Base-by-base conservation (phyloP, 2,888 invertebrate genomes). In the Epirrhoe tristata region DNA sequence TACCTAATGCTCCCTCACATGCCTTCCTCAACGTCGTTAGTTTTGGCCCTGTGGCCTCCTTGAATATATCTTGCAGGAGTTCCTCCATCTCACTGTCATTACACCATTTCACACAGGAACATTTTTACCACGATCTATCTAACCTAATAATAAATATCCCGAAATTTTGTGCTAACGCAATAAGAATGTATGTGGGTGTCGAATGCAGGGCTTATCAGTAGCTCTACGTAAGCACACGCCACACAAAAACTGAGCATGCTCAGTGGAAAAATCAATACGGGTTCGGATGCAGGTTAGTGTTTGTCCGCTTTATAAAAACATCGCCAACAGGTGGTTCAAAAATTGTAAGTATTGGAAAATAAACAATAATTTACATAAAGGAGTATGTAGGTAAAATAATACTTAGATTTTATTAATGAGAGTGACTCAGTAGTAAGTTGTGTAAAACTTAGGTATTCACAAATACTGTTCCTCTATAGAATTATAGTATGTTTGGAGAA, bases 1-100 rank as follows among this genome's bases (percentile, higher is more conserved):
- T 68, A 98, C 98, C 98, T 87, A 97, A 95, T 75, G 97, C 97
- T 91, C 97, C 97, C 92, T 98, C 97, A 81, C 97, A 97, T 76
- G 97, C 95, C 91, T 97, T 96, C 82, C 96, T 96, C 77, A 98
- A 90, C 75, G 95, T 94, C 66, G 95, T 94, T 79, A 96, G 93
- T 89, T 98, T 98, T 34, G 96, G 95, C 78, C 96, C 96, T 58
- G 95, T 95, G 69, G 98, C 96, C 93, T 98, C 98, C 89, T 96
- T 97, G 77, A 96, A 95, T 81, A 98, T 95, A 88, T 97, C 96
- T 86, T 96, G 95, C 74, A 98, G 94, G 79, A 98, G 94, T 89
- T 98, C 97, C 94, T 98, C 98, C 98, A 98, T 77, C 62, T 67
- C 77, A 73, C 67, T 69, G 63, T 65, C 74, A 73, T 57, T 31